These are phyloP conservation scores for Diarsia brunnea DNA, from an alignment of 2,888 invertebrate species.

Conservation along the genomic window DNA sequence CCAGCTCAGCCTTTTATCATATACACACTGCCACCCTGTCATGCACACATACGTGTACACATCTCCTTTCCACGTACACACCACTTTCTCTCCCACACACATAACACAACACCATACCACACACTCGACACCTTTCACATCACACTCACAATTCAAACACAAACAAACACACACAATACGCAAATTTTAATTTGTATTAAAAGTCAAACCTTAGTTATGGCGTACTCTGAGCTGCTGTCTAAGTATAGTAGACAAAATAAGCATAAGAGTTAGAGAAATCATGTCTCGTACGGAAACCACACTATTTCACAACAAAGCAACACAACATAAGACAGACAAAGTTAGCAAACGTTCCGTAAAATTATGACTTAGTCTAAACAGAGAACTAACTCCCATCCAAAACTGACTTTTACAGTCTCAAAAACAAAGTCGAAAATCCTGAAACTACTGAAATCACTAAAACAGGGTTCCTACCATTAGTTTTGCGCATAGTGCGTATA, in stretches of 20 bases:
- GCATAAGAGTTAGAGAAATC: not conserved
- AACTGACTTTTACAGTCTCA: rapidly evolving
- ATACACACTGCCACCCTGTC: no score
- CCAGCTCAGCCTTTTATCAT: no score
- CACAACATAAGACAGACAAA: slow-evolving; percentile 21
- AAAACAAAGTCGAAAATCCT: slow-evolving; percentile 9
- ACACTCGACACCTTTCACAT: not conserved
- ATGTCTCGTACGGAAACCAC: not conserved
- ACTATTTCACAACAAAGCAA: not conserved
- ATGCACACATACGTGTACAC: no score
- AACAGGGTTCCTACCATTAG: slow-evolving; percentile 29
- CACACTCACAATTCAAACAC: not conserved
- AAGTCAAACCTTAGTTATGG: no score
- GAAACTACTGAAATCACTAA: not conserved
- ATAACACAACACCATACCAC: not conserved
- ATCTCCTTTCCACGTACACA: no score
- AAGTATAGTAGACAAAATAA: no score
- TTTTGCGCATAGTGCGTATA: slow-evolving; percentile 42
- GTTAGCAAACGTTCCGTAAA: slow-evolving; percentile 30
- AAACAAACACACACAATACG: no score
- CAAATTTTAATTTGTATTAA: no score
- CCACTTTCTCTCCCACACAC: no score
- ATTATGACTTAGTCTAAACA: slow-evolving; percentile 15
- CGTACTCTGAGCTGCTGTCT: no score
- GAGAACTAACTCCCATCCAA: not conserved